A percentile compares a stretch with the other conserved stretches of the same genome.
These are phyloP conservation scores for Archips crataeganus DNA, from an alignment of 2,888 invertebrate species.

Conservation along the genomic window DNA sequence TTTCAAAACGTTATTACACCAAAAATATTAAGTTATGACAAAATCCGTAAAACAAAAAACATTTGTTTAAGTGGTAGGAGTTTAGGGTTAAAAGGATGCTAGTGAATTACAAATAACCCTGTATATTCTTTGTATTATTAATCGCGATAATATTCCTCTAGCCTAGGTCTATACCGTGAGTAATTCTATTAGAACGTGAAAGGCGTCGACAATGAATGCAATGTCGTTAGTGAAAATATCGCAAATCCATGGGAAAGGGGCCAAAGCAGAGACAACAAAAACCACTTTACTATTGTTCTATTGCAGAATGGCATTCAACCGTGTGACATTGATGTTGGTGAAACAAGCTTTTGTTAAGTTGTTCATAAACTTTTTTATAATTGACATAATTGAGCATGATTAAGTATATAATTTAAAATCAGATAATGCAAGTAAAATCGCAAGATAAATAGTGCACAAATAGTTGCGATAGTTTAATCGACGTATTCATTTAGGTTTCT, in stretches of 20 bases:
- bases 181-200: conserved; percentile 30
- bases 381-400: conserved; percentile 5
- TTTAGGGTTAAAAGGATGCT: too few relatives aligned
- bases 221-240: conserved; percentile 62
- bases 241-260: conserved; percentile 64
- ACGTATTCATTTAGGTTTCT: neutral
- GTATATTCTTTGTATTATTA: neutral
- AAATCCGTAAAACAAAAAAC: too few relatives aligned
- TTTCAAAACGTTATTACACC: too few relatives aligned
- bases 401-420: conserved; percentile 7
- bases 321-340: conserved; percentile 47
- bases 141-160: neutral
- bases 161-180: conserved; percentile 2
- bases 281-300: conserved; percentile 55
- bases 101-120: too few relatives aligned
- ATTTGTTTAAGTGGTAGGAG: too few relatives aligned
- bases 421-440: neutral
- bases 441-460: neutral
- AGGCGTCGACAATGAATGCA: conserved; percentile 49
- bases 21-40: too few relatives aligned
- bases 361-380: conserved; percentile 22
- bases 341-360: conserved; percentile 32
- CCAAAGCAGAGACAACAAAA: conserved; percentile 56
- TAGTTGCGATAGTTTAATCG: neutral
- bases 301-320: conserved; percentile 47